Evolutionary conservation across 2,797 vertebrate species (phyloP).

Genomic region (Chromobotia macracanthus): DNA sequence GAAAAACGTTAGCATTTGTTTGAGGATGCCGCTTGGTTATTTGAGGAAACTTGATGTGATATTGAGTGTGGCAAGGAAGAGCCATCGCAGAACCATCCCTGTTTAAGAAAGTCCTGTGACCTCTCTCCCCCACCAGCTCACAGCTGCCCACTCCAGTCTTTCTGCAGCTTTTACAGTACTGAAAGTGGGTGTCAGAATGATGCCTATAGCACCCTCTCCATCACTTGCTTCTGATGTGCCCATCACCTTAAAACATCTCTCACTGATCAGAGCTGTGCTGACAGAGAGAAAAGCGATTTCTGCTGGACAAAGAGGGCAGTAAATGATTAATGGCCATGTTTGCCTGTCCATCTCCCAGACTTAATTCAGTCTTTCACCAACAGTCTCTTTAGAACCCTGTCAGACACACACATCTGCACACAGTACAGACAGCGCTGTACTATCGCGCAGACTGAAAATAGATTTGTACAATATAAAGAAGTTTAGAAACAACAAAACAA

Average conservation of each 20-base stretch:
- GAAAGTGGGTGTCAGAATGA: constrained; percentile 13
- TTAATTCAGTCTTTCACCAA: constrained; percentile 43
- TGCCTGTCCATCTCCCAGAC: constrained; percentile 49
- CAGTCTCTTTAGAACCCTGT: constrained; percentile 48
- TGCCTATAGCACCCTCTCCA: constrained; percentile 42
- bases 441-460: not conserved
- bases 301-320: constrained; percentile 69
- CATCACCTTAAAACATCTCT: constrained; percentile 50
- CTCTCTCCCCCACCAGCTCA: not conserved
- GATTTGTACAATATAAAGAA: not conserved
- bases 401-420: constrained; percentile 8
- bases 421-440: constrained; percentile 29
- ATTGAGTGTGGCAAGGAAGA: not conserved
- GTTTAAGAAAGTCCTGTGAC: not conserved
- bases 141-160: too few relatives aligned
- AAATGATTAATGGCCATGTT: constrained; percentile 75
- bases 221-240: constrained; percentile 45
- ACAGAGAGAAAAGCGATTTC: constrained; percentile 65
- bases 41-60: too few relatives aligned
- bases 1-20: too few relatives aligned
- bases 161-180: not conserved
- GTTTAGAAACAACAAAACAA: too few relatives aligned
- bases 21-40: too few relatives aligned
- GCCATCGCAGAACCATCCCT: not conserved
- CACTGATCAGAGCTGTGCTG: constrained; percentile 32